Evolutionary conservation across 2,888 invertebrate species (phyloP).

Genomic region (Brachyopa scutellaris): DNA sequence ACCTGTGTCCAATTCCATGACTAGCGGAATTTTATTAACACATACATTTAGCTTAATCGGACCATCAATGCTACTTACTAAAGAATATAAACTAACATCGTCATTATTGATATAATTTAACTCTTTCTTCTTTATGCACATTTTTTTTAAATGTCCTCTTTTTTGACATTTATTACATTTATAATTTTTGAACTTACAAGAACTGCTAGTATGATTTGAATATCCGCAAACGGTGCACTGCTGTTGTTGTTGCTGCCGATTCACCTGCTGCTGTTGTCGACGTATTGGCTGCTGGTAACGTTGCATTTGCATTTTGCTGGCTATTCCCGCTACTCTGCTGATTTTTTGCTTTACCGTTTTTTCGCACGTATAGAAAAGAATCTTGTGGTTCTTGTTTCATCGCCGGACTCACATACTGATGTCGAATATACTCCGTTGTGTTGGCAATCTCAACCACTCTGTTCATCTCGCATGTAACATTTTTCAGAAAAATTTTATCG

Average conservation of each 20-base stretch:
- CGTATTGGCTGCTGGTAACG: slow-evolving; percentile 4
- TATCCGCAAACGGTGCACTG: slow-evolving; percentile 49
- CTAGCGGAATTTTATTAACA: slow-evolving; percentile 23
- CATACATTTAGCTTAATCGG: slow-evolving; percentile 21
- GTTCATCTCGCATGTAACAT: slow-evolving; percentile 12
- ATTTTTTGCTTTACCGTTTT: neutral
- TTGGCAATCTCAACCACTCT: slow-evolving; percentile 43
- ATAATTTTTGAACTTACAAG: slow-evolving; percentile 60
- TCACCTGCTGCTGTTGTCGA: slow-evolving; percentile 11
- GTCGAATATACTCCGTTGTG: slow-evolving; percentile 32
- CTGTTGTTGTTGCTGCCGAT: slow-evolving; percentile 11
- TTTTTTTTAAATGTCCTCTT: slow-evolving; percentile 61
- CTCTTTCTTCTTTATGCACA: slow-evolving; percentile 36
- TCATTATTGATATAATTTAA: slow-evolving; percentile 36
- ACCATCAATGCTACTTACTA: slow-evolving; percentile 2
- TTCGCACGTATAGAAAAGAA: slow-evolving; percentile 14
- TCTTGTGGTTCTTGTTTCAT: slow-evolving; percentile 9
- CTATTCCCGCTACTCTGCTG: neutral
- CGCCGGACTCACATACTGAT: slow-evolving; percentile 12
- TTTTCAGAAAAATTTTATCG: slow-evolving; percentile 62
- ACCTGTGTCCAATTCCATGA: slow-evolving; percentile 56
- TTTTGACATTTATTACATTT: slow-evolving; percentile 62
- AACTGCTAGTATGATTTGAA: slow-evolving; percentile 34
- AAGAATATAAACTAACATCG: slow-evolving; percentile 28
- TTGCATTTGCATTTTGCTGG: slow-evolving; percentile 12